These are phyloP conservation scores for Panagrolaimus sp. DNA, from an alignment of 1,140 invertebrate species.

Conservation along the genomic window DNA sequence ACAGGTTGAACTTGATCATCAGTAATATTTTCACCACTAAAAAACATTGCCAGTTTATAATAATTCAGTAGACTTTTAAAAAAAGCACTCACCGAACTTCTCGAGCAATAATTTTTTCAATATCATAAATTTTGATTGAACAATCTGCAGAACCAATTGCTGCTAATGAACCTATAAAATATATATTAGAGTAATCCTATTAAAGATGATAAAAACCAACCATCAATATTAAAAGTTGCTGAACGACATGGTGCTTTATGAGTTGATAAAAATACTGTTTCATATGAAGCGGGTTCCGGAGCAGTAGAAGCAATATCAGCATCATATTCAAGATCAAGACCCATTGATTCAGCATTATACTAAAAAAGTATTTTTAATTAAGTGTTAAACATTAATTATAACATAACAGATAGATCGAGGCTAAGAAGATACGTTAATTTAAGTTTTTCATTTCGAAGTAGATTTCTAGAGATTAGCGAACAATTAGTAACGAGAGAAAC, in stretches of 20 bases:
- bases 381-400: too few species aligned
- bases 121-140: constrained; percentile 94
- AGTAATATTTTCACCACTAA: constrained; percentile 60
- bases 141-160: constrained; percentile 95
- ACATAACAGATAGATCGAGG: too few species aligned
- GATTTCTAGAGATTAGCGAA: too few species aligned
- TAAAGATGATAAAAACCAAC: too few species aligned
- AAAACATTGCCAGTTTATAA: constrained; percentile 20
- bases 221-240: constrained; percentile 87
- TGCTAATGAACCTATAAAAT: too few species aligned
- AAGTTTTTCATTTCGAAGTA: too few species aligned
- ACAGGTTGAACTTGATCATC: constrained; percentile 78
- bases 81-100: constrained; percentile 37
- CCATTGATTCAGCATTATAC: constrained; percentile 60
- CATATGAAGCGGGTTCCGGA: constrained; percentile 85
- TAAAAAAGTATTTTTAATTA: constrained; percentile 24
- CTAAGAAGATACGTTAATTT: too few species aligned
- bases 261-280: constrained; percentile 96
- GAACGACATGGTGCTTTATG: constrained; percentile 92
- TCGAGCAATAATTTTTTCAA: constrained; percentile 86
- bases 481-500: too few species aligned
- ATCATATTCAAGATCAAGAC: constrained; percentile 84
- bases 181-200: too few species aligned
- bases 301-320: constrained; percentile 73
- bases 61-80: background rate